Evolutionary conservation across 2,888 invertebrate species (phyloP).

Genomic region (Leucophenga montana): DNA sequence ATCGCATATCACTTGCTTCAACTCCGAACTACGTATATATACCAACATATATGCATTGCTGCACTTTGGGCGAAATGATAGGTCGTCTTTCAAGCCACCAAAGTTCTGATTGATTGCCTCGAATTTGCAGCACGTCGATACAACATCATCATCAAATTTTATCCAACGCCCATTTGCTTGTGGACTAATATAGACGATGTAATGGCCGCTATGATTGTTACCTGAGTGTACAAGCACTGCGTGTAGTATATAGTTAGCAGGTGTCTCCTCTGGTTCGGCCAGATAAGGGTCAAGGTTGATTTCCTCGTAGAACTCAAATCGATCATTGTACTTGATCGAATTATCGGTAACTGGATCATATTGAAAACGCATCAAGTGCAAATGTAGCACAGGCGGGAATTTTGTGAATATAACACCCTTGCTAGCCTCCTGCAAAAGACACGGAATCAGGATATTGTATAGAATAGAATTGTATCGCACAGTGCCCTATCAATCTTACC

Average conservation of each 20-base stretch:
- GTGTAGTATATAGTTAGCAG: slow-evolving; percentile 92
- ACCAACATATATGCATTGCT: slow-evolving; percentile 99
- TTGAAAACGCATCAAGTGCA: slow-evolving; percentile 98
- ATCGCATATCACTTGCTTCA: slow-evolving; percentile 89
- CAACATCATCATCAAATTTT: slow-evolving; percentile 99
- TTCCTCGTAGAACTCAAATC: slow-evolving; percentile 96
- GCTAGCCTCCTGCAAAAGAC: slow-evolving; percentile 43
- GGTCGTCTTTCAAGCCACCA: slow-evolving; percentile 89
- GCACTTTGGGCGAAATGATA: too few species aligned
- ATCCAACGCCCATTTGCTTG: slow-evolving; percentile 91
- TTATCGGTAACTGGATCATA: slow-evolving; percentile 98
- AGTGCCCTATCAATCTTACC: too few species aligned
- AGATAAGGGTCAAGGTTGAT: slow-evolving; percentile 91
- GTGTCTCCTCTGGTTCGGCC: slow-evolving; percentile 74
- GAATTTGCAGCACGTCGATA: slow-evolving; percentile 93
- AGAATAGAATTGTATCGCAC: neutral
- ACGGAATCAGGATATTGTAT: neutral
- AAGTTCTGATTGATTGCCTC: slow-evolving; percentile 98
- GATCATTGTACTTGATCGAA: slow-evolving; percentile 95
- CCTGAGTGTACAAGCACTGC: slow-evolving; percentile 99
- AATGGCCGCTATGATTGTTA: slow-evolving; percentile 99
- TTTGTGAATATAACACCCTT: slow-evolving; percentile 97
- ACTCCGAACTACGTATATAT: slow-evolving; percentile 93
- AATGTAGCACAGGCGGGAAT: slow-evolving; percentile 97
- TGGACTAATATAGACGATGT: slow-evolving; percentile 99